Percentiles rank a stretch among this genome's conserved stretches.
These are phyloP conservation scores for Penelope pileata DNA, from an alignment of 2,113 vertebrate genomes.

Conservation along the genomic window DNA sequence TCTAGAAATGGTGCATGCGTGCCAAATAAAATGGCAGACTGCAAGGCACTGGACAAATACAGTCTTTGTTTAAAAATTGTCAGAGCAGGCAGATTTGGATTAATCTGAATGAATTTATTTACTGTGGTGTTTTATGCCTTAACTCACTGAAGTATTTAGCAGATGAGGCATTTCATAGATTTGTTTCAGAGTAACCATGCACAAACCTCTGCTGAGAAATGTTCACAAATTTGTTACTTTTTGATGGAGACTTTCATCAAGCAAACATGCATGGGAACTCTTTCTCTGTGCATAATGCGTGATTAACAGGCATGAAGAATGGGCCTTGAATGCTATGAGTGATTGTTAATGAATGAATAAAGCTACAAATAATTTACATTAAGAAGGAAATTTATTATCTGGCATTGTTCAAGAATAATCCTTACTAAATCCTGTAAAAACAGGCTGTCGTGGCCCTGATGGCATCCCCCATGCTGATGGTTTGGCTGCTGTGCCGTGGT, in stretches of 20 bases:
- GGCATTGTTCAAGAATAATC: background rate
- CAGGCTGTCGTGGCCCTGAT: background rate
- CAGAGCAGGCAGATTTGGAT: background rate
- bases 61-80: background rate
- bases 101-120: background rate
- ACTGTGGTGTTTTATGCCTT: background rate
- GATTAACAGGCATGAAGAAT: background rate
- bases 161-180: background rate
- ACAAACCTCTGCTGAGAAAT: background rate
- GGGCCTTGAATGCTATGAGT: background rate
- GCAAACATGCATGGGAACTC: background rate
- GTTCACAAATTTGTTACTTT: background rate
- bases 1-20: background rate
- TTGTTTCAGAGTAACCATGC: background rate
- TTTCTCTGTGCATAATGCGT: background rate
- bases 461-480: rapidly evolving
- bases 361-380: background rate
- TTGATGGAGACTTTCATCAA: background rate
- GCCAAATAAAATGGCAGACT: background rate
- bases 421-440: background rate
- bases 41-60: background rate
- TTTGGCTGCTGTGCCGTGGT: background rate
- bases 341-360: background rate
- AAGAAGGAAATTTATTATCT: constrained; percentile 7
- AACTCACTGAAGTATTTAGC: background rate